A percentile compares a stretch with the other conserved stretches of the same genome.
Evolutionary conservation across 2,113 vertebrate species (phyloP).

Genomic region (Cisticola juncidis): DNA sequence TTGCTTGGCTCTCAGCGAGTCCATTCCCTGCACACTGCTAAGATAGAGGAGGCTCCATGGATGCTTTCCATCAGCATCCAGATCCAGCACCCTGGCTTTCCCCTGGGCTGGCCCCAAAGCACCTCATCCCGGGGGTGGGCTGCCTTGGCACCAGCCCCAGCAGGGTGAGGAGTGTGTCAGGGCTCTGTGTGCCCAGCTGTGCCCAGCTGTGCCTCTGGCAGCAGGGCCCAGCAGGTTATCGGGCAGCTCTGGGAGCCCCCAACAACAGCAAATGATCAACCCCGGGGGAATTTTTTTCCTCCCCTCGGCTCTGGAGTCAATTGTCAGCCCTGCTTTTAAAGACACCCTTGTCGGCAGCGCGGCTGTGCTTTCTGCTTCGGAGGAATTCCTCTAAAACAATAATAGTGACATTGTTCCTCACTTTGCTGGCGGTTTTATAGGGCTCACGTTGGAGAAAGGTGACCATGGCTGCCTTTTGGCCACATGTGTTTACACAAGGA

Average conservation of each 20-base stretch:
- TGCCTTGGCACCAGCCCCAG: not conserved
- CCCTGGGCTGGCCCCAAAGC: not conserved
- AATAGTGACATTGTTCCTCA: conserved; percentile 79
- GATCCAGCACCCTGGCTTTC: accelerated
- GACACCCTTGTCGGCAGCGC: conserved; percentile 52
- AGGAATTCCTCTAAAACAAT: conserved; percentile 76
- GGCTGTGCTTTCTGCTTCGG: conserved; percentile 58
- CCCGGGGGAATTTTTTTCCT: not conserved
- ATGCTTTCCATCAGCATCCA: not conserved
- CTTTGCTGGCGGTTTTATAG: conserved; percentile 74
- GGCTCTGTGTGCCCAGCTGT: not conserved
- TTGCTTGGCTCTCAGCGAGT: accelerated
- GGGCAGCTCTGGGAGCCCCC: not conserved
- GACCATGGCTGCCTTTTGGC: conserved; percentile 76
- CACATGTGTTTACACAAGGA: conserved; percentile 83
- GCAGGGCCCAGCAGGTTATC: conserved; percentile 8
- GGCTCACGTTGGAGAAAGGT: conserved; percentile 74
- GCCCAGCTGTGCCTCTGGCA: not conserved
- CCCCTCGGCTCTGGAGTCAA: conserved; percentile 53
- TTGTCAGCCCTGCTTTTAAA: conserved; percentile 58
- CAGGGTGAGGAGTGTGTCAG: not conserved
- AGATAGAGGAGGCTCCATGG: not conserved
- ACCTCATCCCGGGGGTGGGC: not conserved
- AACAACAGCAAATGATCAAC: conserved; percentile 49
- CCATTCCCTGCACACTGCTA: accelerated